Conservation (phyloP, 1,140 invertebrate species). For the Goniozus legneri region DNA sequence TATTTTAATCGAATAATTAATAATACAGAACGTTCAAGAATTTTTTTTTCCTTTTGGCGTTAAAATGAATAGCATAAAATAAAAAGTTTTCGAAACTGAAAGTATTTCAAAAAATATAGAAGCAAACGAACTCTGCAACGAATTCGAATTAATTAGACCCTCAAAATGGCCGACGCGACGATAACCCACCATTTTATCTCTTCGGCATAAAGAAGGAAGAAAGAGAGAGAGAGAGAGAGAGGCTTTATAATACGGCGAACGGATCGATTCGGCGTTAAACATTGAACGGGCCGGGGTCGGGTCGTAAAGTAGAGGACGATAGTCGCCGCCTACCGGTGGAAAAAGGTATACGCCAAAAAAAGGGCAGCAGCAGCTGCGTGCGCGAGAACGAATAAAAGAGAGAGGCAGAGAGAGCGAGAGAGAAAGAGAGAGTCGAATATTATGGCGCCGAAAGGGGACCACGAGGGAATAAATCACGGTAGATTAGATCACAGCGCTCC, state of each 20-base stretch:
- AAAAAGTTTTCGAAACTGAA: no score
- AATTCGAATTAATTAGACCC: constrained; percentile 31
- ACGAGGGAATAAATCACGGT: constrained; percentile 36
- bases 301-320: constrained; percentile 36
- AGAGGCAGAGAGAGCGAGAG: no score
- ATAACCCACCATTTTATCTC: constrained; percentile 32
- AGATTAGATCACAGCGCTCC: constrained; percentile 35
- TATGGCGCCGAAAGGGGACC: constrained; percentile 39
- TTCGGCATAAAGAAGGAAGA: no score
- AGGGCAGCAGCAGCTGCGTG: background rate
- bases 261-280: constrained; percentile 28
- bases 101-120: background rate
- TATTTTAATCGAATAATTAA: background rate
- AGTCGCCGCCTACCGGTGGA: constrained; percentile 30
- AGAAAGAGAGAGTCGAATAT: background rate
- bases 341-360: background rate
- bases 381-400: background rate
- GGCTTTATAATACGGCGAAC: constrained; percentile 17
- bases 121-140: background rate
- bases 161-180: constrained; percentile 31
- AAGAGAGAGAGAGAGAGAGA: no score
- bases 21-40: background rate
- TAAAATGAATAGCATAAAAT: no score
- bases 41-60: background rate
- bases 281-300: constrained; percentile 28